Evolutionary conservation across 2,888 invertebrate genomes (phyloP), one percentile per base, ranked within the genome.

Genomic region (Artemia sinica): DNA sequence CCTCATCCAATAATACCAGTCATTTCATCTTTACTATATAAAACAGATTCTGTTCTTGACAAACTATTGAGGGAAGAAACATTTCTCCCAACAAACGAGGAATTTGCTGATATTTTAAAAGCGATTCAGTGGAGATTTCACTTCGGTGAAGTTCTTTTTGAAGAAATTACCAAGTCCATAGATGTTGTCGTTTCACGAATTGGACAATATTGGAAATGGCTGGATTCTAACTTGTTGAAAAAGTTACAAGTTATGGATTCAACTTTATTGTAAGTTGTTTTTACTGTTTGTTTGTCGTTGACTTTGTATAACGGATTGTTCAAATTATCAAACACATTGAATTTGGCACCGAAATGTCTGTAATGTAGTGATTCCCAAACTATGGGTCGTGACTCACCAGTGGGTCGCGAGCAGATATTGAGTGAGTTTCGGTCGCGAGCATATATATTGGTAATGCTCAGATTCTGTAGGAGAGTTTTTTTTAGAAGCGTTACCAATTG

Each of bases 71-170:
- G 68, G 49, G 63, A 69, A 41, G 63, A 69, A n/a, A 65, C 67
- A 12, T 66, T 69, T 51, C 58, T 66, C 11, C 66, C 72, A 18
- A 67, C 70, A 51, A 70, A 71, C 67, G 48, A 68, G 50, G 72
- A 71, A 41, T 71, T 71, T 69, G 49, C 49, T 13, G 70, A 63
- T n/a, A 49, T 72, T 18, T 65, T 70, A 58, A 66, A 66, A 58
- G 71, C 72, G 11, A 28, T 72, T 8, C 63, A 69, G 14, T 72
- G 72, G 72, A 67, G 67, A 66, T 68, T 70, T 52, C 68, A 68
- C n/a, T 66, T 72, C n/a, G 18, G 50, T 14, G 67, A 71, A 49
- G 49, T 72, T 13, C 69, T 69, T 66, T 13, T 41, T 49, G 67
- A 69, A 63, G 66, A 65, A 28, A 67, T 72, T 7, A 65, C 66